phyloP scores from a whole-genome alignment of 2,113 vertebrate genomes.

The Myrmecobius fasciatus region DNA sequence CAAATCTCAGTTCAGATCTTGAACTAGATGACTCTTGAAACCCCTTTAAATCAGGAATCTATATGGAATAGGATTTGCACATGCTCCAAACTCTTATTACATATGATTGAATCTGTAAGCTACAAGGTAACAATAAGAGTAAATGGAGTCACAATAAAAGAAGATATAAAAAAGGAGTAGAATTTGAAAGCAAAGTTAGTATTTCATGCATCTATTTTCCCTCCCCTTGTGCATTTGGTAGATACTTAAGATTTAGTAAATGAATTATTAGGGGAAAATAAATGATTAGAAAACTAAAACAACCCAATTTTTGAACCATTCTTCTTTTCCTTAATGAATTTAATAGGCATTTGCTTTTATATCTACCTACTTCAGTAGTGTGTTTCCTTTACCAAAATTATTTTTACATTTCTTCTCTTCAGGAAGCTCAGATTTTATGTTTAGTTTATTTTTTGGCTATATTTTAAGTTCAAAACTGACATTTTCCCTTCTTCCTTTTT shows the following conservation, averaged over 20 bases:
- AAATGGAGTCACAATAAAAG: neutral
- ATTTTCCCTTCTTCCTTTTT: no score
- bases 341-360: neutral
- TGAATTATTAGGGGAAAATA: neutral
- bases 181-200: neutral
- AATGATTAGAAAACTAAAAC: neutral
- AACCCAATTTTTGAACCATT: neutral
- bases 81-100: neutral
- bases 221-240: neutral
- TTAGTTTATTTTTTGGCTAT: no score
- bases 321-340: neutral
- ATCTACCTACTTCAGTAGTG: neutral
- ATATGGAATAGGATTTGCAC: neutral
- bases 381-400: neutral
- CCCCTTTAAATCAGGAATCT: neutral
- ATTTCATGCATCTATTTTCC: neutral
- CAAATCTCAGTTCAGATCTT: neutral
- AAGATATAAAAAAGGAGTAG: neutral
- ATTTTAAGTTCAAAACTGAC: no score
- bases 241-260: neutral
- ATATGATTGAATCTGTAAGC: neutral
- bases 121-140: neutral
- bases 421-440: neutral
- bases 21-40: neutral
- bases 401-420: neutral